Conservation (phyloP, 1,140 invertebrate genomes). For the Cherax quadricarinatus region DNA sequence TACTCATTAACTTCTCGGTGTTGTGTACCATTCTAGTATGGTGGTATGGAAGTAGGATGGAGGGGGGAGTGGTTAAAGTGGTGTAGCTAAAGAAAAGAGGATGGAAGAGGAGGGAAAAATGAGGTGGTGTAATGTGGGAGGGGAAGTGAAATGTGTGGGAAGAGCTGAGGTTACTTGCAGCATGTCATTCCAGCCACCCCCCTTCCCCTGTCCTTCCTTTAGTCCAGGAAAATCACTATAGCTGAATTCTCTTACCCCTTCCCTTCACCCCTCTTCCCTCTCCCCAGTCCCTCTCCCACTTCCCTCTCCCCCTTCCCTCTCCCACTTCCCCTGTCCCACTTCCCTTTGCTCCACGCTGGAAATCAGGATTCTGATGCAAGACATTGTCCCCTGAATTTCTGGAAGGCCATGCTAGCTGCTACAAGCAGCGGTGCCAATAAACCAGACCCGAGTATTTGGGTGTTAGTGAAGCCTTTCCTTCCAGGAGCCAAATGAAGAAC, state of each 20-base stretch:
- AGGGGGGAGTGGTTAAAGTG: not conserved
- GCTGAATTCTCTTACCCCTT: not conserved
- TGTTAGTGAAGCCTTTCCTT: not conserved
- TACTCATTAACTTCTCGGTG: too few relatives aligned
- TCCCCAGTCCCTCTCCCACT: too few relatives aligned
- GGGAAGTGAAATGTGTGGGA: not conserved
- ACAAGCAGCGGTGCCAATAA: constrained; percentile 55
- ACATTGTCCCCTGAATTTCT: constrained; percentile 61
- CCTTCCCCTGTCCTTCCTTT: not conserved
- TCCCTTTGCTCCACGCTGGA: constrained; percentile 42
- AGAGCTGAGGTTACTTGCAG: too few relatives aligned
- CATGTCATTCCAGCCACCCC: too few relatives aligned
- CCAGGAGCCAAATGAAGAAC: too few relatives aligned
- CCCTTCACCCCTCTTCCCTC: not conserved
- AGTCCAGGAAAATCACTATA: constrained; percentile 24
- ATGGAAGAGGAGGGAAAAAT: not conserved
- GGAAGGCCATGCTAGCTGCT: constrained; percentile 61
- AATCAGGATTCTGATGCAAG: constrained; percentile 68
- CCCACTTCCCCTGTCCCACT: not conserved
- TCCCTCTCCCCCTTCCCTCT: not conserved
- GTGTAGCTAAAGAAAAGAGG: not conserved
- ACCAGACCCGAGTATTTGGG: not conserved
- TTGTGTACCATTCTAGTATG: too few relatives aligned
- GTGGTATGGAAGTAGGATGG: too few relatives aligned
- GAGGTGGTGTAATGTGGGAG: not conserved